Evolutionary conservation across 2,113 vertebrate species (phyloP).

Genomic region (Amphiprion ocellaris): DNA sequence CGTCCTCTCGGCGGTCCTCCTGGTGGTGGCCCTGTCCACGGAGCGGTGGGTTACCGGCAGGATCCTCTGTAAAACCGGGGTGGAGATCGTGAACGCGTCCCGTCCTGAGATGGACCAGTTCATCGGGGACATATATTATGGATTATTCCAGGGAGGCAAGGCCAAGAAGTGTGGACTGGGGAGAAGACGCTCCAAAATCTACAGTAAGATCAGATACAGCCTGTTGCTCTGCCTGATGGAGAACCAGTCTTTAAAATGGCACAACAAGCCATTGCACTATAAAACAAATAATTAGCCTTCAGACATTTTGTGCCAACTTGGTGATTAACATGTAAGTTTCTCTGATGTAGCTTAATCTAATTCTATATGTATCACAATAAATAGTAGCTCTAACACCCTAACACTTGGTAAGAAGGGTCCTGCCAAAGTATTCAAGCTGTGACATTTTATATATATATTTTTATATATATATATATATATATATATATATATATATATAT

Average conservation of each 20-base stretch:
- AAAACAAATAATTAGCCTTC: too few species aligned
- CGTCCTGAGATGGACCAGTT: constrained; percentile 92
- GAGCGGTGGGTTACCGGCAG: constrained; percentile 92
- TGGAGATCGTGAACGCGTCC: constrained; percentile 95
- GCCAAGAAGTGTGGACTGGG: constrained; percentile 93
- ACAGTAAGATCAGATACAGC: constrained; percentile 86
- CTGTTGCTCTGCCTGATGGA: neutral
- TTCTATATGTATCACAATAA: too few species aligned
- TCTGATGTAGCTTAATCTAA: too few species aligned
- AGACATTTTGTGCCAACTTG: too few species aligned
- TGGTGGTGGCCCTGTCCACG: constrained; percentile 88
- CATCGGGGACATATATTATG: constrained; percentile 93
- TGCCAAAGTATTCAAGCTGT: too few species aligned
- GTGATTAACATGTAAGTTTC: too few species aligned
- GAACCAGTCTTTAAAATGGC: neutral
- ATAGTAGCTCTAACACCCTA: too few species aligned
- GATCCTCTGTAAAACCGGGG: constrained; percentile 95
- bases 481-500: too few species aligned
- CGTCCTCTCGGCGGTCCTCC: constrained; percentile 88
- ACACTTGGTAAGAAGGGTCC: too few species aligned
- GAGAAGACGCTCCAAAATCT: constrained; percentile 88
- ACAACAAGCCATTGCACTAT: neutral
- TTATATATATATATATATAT: too few species aligned
- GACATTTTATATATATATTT: too few species aligned
- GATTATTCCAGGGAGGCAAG: constrained; percentile 93